These are phyloP conservation scores for Plecotus auritus DNA, from an alignment of 2,113 vertebrate genomes.

Conservation along the genomic window DNA sequence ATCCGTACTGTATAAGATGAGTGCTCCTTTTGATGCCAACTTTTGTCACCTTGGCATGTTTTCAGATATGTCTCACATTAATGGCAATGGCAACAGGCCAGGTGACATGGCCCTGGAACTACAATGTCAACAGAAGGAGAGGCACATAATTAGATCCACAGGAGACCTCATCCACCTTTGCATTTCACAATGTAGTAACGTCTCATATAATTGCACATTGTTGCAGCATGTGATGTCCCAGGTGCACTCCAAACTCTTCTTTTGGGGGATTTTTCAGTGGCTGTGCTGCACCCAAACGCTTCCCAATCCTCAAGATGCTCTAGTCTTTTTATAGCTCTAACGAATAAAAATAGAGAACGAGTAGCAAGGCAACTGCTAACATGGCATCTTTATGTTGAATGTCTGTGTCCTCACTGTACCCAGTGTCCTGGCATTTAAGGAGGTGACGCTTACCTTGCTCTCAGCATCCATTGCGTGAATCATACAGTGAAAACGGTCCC, in stretches of 20 bases:
- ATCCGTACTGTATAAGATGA: background rate
- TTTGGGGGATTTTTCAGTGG: background rate
- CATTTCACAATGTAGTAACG: constrained; percentile 25
- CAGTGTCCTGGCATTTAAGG: fast-evolving
- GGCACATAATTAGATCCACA: background rate
- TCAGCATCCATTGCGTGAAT: fast-evolving
- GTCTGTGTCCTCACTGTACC: fast-evolving
- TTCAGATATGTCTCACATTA: background rate
- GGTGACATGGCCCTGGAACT: background rate
- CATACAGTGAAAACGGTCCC: background rate
- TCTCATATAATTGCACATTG: constrained; percentile 42
- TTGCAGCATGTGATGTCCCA: background rate
- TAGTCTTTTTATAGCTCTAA: background rate
- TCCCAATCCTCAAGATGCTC: background rate
- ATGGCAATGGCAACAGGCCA: background rate
- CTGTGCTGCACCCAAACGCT: background rate
- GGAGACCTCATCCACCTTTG: constrained; percentile 15
- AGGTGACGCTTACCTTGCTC: fast-evolving
- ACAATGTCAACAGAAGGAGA: background rate
- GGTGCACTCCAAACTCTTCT: background rate
- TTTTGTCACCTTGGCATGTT: background rate
- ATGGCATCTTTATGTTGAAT: fast-evolving
- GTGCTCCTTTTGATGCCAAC: background rate
- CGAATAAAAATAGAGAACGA: constrained; percentile 5
- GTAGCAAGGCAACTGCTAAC: background rate